Conservation (phyloP, 2,113 vertebrate genomes). For the Gobius niger region DNA sequence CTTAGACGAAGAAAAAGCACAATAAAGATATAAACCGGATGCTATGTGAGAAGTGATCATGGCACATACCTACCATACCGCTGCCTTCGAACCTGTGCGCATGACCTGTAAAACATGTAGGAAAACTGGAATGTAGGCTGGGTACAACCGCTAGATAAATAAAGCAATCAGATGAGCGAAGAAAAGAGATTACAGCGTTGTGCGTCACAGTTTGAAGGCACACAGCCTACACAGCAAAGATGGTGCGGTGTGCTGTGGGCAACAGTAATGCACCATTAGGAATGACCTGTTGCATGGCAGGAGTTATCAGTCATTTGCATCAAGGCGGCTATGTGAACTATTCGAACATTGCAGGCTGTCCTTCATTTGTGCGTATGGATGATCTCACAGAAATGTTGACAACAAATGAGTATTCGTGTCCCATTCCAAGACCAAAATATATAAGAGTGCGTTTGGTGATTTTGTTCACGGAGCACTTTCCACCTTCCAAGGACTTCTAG, state of each 20-base stretch:
- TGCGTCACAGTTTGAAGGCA: constrained; percentile 56
- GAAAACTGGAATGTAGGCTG: not conserved
- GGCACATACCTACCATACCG: no score
- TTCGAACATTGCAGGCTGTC: constrained; percentile 5
- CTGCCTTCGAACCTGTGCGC: no score
- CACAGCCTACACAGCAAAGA: constrained; percentile 9
- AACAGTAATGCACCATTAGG: constrained; percentile 5
- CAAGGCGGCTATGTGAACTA: constrained; percentile 11
- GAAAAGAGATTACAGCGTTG: constrained; percentile 29
- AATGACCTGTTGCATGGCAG: not conserved
- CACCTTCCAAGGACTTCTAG: not conserved
- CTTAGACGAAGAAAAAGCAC: no score
- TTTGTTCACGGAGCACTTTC: not conserved
- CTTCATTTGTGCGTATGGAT: not conserved
- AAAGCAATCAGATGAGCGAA: constrained; percentile 32
- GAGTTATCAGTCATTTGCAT: constrained; percentile 33
- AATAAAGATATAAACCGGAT: no score
- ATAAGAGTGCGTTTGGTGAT: constrained; percentile 31
- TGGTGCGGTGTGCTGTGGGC: constrained; percentile 25
- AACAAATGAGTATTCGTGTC: constrained; percentile 31
- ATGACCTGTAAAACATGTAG: no score
- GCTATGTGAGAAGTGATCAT: no score
- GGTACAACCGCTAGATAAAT: not conserved
- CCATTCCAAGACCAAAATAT: constrained; percentile 20
- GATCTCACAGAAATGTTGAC: constrained; percentile 14